Evolutionary conservation across 2,888 invertebrate species (phyloP).

Genomic region (Calliopum simillimum): DNA sequence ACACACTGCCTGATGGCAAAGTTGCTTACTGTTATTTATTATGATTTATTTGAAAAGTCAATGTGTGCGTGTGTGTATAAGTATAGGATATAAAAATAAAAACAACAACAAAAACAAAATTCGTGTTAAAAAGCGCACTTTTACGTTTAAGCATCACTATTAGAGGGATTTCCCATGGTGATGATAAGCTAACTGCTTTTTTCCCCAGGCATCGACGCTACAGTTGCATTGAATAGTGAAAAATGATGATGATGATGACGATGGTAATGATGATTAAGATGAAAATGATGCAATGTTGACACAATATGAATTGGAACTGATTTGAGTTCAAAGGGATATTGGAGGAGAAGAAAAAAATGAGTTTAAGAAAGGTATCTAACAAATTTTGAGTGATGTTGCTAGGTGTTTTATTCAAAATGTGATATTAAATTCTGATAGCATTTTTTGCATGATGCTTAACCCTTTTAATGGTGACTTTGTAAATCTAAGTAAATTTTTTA

Average conservation of each 20-base stretch:
- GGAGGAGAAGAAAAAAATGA: neutral
- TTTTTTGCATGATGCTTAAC: too few species aligned
- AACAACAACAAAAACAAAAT: too few species aligned
- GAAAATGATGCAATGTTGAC: too few species aligned
- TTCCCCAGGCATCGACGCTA: neutral
- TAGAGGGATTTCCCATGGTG: constrained; percentile 22
- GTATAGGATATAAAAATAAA: too few species aligned
- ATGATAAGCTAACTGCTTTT: constrained; percentile 27
- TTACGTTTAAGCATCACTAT: constrained; percentile 10
- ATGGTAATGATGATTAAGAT: neutral
- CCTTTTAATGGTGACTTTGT: too few species aligned
- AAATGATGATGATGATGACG: constrained; percentile 29
- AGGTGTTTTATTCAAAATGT: neutral
- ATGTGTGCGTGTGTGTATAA: neutral
- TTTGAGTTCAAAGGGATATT: neutral
- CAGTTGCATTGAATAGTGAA: constrained; percentile 22
- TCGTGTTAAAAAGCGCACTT: neutral
- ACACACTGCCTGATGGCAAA: constrained; percentile 24
- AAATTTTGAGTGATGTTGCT: constrained; percentile 19
- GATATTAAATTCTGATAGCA: neutral
- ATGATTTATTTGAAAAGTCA: constrained; percentile 57
- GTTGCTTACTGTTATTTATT: constrained; percentile 59
- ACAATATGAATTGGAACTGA: neutral
- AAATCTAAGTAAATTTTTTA: too few species aligned
- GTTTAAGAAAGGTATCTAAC: neutral